phyloP scores from a whole-genome alignment of 2,888 invertebrate genomes.

The Cantharis rufa region DNA sequence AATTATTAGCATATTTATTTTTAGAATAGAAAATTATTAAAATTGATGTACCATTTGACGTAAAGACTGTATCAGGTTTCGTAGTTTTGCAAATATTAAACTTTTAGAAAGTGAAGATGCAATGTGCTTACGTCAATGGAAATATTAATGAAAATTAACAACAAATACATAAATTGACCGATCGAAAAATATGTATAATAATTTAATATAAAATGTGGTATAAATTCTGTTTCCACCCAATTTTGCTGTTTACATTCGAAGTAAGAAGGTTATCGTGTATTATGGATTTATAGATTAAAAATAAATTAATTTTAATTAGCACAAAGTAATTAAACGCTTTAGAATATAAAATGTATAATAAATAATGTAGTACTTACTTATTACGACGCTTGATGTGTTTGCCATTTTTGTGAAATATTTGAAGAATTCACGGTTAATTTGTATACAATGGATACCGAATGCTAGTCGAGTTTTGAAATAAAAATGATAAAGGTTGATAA shows the following conservation, averaged over 20 bases:
- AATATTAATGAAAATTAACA: not conserved
- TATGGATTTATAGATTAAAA: not conserved
- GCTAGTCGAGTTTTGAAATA: not conserved
- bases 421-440: too few species aligned
- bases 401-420: not conserved
- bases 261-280: not conserved
- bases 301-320: not conserved
- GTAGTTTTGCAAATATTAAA: not conserved
- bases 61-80: not conserved
- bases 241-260: not conserved
- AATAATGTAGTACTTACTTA: not conserved
- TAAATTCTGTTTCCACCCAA: too few species aligned
- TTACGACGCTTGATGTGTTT: not conserved
- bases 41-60: not conserved
- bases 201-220: too few species aligned
- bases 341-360: too few species aligned
- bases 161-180: not conserved
- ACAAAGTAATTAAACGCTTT: not conserved
- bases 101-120: not conserved
- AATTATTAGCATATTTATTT: not conserved
- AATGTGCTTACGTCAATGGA: not conserved
- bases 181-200: too few species aligned
- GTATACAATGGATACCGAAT: not conserved
- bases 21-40: not conserved
- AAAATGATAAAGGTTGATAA: not conserved